Conservation (phyloP, 2,113 vertebrate genomes). For the Syrrhaptes paradoxus region DNA sequence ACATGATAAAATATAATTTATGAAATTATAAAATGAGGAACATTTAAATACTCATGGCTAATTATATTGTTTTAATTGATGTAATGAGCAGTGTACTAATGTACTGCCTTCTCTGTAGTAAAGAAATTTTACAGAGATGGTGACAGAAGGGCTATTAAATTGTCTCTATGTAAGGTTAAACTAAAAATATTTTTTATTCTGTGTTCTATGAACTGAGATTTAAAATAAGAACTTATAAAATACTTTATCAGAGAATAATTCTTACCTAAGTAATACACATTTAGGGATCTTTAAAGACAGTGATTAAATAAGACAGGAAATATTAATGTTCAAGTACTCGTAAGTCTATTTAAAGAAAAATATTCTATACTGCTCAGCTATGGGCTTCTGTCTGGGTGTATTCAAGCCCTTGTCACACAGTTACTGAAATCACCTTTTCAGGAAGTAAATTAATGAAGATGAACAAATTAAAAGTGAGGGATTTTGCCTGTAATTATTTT, state of each 20-base stretch:
- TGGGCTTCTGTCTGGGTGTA: not conserved
- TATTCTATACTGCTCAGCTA: not conserved
- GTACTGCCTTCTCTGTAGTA: not conserved
- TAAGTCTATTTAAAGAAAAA: not conserved
- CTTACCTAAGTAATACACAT: not conserved
- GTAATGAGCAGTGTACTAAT: not conserved
- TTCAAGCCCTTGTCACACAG: not conserved
- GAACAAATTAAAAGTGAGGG: not conserved
- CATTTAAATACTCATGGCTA: not conserved
- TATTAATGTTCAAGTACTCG: not conserved
- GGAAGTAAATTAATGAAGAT: not conserved
- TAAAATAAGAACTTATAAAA: not conserved
- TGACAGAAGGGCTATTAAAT: not conserved
- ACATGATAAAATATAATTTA: not conserved
- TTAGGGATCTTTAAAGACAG: not conserved
- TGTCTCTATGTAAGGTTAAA: not conserved
- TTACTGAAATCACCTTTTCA: not conserved
- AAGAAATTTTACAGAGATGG: not conserved
- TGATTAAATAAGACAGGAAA: not conserved
- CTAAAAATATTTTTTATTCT: not conserved
- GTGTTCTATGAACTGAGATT: not conserved
- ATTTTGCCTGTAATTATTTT: not conserved
- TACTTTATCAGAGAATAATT: not conserved
- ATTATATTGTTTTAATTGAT: not conserved
- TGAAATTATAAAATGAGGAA: not conserved